phyloP scores from a whole-genome alignment of 2,888 invertebrate genomes.

The Calliphora vomitoria region DNA sequence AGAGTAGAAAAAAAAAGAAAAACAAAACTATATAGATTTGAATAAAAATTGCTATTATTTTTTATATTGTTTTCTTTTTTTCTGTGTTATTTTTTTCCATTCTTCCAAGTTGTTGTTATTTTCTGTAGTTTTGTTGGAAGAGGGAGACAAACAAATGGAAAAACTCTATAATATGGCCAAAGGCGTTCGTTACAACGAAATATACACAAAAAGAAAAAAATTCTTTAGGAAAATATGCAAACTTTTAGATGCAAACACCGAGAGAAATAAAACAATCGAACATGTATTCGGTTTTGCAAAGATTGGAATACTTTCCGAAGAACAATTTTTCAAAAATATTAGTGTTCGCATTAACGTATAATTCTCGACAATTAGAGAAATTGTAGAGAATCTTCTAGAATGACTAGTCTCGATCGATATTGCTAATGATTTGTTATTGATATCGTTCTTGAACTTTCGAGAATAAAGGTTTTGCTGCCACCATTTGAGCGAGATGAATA shows the following conservation, averaged over 20 bases:
- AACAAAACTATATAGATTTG: constrained; percentile 45
- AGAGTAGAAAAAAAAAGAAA: constrained; percentile 12
- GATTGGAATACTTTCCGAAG: too few species aligned
- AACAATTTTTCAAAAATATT: too few species aligned
- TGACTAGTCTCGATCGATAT: too few species aligned
- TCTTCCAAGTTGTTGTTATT: constrained; percentile 16
- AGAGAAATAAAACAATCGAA: not conserved
- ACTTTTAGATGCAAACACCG: not conserved
- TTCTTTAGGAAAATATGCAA: constrained; percentile 5
- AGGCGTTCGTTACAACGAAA: constrained; percentile 15
- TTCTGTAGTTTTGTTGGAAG: not conserved
- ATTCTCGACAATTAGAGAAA: too few species aligned
- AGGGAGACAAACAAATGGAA: constrained; percentile 22
- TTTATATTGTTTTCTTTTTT: not conserved
- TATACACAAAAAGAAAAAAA: constrained; percentile 3
- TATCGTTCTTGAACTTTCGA: too few species aligned
- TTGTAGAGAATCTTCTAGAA: too few species aligned
- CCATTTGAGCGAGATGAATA: too few species aligned
- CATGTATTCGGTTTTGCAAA: too few species aligned
- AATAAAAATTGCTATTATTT: constrained; percentile 60
- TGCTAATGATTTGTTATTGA: too few species aligned
- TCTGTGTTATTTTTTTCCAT: not conserved
- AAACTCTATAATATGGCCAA: constrained; percentile 38
- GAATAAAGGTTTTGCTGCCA: too few species aligned
- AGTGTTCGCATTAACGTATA: too few species aligned